These are phyloP conservation scores for Dasyprocta punctata DNA, from an alignment of 2,113 vertebrate genomes.

Conservation along the genomic window DNA sequence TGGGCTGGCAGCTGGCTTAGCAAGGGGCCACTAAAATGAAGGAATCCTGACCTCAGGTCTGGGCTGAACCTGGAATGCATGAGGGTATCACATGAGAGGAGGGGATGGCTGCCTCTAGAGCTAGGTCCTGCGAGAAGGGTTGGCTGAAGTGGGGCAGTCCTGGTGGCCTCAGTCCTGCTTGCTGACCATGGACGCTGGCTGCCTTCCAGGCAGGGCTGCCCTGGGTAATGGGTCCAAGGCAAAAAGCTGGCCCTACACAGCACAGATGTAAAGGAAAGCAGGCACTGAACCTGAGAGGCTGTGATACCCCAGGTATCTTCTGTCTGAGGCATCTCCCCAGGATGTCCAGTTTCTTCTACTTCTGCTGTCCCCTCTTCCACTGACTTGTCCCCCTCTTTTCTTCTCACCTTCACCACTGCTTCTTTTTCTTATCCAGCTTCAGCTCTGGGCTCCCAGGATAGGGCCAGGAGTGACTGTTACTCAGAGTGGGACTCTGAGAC, in stretches of 20 bases:
- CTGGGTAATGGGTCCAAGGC: not conserved
- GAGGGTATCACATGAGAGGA: not conserved
- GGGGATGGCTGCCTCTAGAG: not conserved
- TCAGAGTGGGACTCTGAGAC: not conserved
- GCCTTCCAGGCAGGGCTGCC: not conserved
- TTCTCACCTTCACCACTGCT: not conserved
- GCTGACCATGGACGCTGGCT: too few species aligned
- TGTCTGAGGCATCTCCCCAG: too few species aligned
- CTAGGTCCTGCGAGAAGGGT: not conserved
- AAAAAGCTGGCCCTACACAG: too few species aligned
- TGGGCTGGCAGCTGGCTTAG: not conserved
- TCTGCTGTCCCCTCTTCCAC: not conserved
- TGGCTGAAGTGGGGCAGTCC: not conserved
- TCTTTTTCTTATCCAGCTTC: not conserved
- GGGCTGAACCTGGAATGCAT: not conserved
- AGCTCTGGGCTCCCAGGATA: not conserved
- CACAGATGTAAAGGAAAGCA: too few species aligned
- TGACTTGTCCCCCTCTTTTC: not conserved
- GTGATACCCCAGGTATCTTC: not conserved
- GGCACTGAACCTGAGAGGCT: not conserved
- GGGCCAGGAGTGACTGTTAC: not conserved
- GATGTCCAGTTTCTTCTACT: not conserved
- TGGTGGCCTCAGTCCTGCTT: not conserved
- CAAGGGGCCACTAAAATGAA: not conserved
- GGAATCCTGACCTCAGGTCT: not conserved